A percentile compares a stretch with the other conserved stretches of the same genome.
Conservation (phyloP, 2,888 invertebrate species). For the Antheraea assamensis region DNA sequence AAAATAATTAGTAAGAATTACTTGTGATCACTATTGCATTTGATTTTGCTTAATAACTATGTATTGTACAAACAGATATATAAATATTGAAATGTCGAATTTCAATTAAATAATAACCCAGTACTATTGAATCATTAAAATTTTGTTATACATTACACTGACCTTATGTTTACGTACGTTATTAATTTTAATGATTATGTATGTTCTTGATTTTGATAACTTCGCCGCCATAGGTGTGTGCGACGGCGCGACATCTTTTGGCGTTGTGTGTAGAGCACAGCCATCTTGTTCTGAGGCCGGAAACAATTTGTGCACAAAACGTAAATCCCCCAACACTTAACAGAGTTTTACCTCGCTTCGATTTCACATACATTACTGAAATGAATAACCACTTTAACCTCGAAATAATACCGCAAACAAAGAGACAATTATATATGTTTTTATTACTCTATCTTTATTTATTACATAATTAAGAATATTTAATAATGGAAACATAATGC, state of each 20-base stretch:
- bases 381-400: not conserved
- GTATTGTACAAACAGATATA: too few relatives aligned
- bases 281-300: slow-evolving; percentile 33
- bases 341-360: slow-evolving; percentile 22
- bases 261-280: slow-evolving; percentile 37
- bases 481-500: too few relatives aligned
- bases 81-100: too few relatives aligned
- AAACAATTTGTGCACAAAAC: slow-evolving; percentile 17
- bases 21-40: too few relatives aligned
- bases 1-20: too few relatives aligned
- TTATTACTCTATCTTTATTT: too few relatives aligned
- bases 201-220: slow-evolving; percentile 31
- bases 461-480: too few relatives aligned
- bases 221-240: slow-evolving; percentile 31
- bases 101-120: too few relatives aligned
- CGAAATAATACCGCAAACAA: not conserved
- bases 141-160: not conserved
- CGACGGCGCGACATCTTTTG: slow-evolving; percentile 35
- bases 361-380: slow-evolving; percentile 16
- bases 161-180: not conserved
- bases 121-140: too few relatives aligned
- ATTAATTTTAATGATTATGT: slow-evolving; percentile 33
- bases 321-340: slow-evolving; percentile 23
- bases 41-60: too few relatives aligned
- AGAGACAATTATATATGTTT: too few relatives aligned